A percentile compares a stretch with the other conserved stretches of the same genome.
Conservation (phyloP, 2,888 invertebrate species). For the Chrysolina americana region DNA sequence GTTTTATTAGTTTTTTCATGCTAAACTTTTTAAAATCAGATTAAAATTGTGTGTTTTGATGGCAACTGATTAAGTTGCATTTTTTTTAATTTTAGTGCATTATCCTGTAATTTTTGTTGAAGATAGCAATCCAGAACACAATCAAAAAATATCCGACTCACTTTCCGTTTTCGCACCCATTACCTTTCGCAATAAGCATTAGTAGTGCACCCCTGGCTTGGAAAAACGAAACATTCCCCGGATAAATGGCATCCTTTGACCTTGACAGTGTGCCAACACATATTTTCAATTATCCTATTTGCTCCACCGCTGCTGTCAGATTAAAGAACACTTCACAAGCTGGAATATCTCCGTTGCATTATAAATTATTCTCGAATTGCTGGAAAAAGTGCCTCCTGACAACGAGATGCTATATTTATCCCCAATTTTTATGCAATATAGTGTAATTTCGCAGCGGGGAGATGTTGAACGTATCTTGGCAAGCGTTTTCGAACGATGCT, state of each 20-base stretch:
- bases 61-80: no score
- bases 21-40: no score
- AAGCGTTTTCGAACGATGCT: slow-evolving; percentile 24
- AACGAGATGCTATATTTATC: slow-evolving; percentile 50
- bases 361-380: slow-evolving; percentile 62
- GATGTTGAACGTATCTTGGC: slow-evolving; percentile 48
- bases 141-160: no score
- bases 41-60: no score
- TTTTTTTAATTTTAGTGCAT: no score
- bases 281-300: slow-evolving; percentile 70
- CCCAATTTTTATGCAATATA: slow-evolving; percentile 54
- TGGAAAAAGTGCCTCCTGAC: slow-evolving; percentile 52
- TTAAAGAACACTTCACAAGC: slow-evolving; percentile 67
- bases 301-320: slow-evolving; percentile 67
- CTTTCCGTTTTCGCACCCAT: no score
- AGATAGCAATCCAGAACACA: no score
- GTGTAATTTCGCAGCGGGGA: slow-evolving; percentile 49
- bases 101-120: no score
- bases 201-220: slow-evolving; percentile 17
- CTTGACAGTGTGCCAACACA: slow-evolving; percentile 69
- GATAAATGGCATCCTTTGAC: slow-evolving; percentile 63
- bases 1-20: no score
- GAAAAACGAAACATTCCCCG: slow-evolving; percentile 38
- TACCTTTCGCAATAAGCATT: background rate
- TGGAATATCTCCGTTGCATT: slow-evolving; percentile 61